Evolutionary conservation across 2,888 invertebrate species (phyloP).

Genomic region (Torymus texanus): DNA sequence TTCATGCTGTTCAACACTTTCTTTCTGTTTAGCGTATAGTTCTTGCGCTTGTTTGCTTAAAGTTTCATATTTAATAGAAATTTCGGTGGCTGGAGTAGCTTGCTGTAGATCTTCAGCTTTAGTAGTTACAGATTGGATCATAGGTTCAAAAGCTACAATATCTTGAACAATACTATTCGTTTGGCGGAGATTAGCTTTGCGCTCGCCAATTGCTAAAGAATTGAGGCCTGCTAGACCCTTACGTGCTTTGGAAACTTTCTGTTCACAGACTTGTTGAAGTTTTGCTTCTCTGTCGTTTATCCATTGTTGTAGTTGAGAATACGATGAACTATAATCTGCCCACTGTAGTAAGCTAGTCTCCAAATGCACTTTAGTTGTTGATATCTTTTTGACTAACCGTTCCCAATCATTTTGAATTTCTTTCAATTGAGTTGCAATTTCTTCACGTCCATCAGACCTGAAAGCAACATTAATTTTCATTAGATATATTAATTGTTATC

Average conservation of each 20-base stretch:
- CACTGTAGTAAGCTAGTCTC: conserved; percentile 95
- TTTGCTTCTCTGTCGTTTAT: conserved; percentile 95
- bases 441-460: conserved; percentile 91
- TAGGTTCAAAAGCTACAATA: conserved; percentile 96
- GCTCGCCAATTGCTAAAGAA: conserved; percentile 87
- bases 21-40: conserved; percentile 90
- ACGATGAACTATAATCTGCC: conserved; percentile 96
- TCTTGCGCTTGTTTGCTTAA: conserved; percentile 93
- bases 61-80: conserved; percentile 92
- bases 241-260: conserved; percentile 87
- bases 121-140: conserved; percentile 95
- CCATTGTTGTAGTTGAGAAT: conserved; percentile 94
- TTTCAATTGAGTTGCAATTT: conserved; percentile 90
- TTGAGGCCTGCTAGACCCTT: conserved; percentile 87
- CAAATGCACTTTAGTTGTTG: conserved; percentile 91
- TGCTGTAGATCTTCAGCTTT: conserved; percentile 95
- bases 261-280: conserved; percentile 91
- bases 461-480: background rate
- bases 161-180: conserved; percentile 97
- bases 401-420: conserved; percentile 96
- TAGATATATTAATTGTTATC: too few relatives aligned
- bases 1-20: conserved; percentile 93
- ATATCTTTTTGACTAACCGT: conserved; percentile 91
- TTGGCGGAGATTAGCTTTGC: conserved; percentile 91
- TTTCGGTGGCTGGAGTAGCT: conserved; percentile 93